phyloP scores from a whole-genome alignment of 2,797 vertebrate genomes.

The Tangara arthus region DNA sequence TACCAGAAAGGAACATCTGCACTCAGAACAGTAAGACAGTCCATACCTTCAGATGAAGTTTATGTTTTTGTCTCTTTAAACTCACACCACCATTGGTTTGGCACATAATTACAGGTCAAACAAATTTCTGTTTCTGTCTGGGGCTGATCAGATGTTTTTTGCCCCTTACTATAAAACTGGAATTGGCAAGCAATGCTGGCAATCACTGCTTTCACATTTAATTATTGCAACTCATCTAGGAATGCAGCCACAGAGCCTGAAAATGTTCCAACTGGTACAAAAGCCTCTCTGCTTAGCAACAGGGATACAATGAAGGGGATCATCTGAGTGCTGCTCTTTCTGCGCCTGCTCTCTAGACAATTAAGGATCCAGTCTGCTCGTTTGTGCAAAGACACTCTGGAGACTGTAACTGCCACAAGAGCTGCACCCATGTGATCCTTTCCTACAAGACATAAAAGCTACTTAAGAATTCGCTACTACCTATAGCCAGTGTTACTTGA shows the following conservation, averaged over 20 bases:
- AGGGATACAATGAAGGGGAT: conserved; percentile 5
- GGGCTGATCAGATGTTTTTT: conserved; percentile 17
- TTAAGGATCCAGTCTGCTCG: not conserved
- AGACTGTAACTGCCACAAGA: not conserved
- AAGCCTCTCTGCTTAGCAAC: conserved; percentile 60
- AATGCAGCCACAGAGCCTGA: conserved; percentile 36
- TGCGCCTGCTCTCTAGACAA: not conserved
- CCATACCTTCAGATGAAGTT: not conserved
- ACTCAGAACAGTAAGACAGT: not conserved
- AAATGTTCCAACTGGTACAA: conserved; percentile 50
- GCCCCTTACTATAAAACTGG: not conserved
- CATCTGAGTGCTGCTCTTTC: not conserved
- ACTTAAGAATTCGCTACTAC: not conserved
- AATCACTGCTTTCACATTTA: conserved; percentile 36
- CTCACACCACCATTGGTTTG: not conserved
- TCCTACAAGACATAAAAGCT: not conserved
- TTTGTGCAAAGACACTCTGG: not conserved
- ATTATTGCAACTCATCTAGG: conserved; percentile 52
- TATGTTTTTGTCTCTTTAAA: not conserved
- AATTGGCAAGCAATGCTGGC: conserved; percentile 20
- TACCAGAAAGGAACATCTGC: not conserved
- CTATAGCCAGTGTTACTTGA: not conserved
- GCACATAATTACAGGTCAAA: not conserved
- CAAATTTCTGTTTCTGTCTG: conserved; percentile 36
- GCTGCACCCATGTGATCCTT: not conserved